Evolutionary conservation across 2,797 vertebrate species (phyloP).

Genomic region (Rhinella marina): DNA sequence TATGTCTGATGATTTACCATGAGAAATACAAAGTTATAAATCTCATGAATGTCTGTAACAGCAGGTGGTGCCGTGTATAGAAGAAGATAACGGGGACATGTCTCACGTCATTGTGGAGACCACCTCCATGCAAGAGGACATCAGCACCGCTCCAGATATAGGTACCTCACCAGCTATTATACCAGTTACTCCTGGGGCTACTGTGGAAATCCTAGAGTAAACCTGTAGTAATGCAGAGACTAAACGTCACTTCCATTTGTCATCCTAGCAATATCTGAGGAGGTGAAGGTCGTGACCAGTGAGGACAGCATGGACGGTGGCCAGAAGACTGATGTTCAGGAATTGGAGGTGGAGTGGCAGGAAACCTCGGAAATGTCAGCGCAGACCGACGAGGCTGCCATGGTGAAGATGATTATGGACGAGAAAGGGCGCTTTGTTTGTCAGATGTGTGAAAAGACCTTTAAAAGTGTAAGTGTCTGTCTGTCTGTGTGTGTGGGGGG

Average conservation of each 20-base stretch:
- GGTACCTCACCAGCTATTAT: conserved; percentile 67
- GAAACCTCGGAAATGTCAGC: conserved; percentile 61
- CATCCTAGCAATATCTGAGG: conserved; percentile 19
- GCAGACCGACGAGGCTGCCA: conserved; percentile 73
- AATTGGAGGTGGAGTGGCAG: conserved; percentile 66
- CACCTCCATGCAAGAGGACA: conserved; percentile 71
- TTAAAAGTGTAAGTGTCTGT: conserved; percentile 92
- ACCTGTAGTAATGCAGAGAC: background rate
- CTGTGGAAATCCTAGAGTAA: background rate
- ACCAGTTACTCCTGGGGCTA: too few species aligned
- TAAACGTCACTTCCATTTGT: background rate
- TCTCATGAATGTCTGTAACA: conserved; percentile 30
- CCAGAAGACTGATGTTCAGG: conserved; percentile 64
- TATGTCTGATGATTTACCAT: background rate
- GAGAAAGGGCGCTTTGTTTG: conserved; percentile 89
- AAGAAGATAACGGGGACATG: conserved; percentile 74
- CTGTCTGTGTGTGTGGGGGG: too few species aligned
- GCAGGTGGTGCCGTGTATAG: conserved; percentile 71
- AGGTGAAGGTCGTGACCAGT: conserved; percentile 67
- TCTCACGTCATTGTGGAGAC: conserved; percentile 79
- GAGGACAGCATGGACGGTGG: conserved; percentile 68
- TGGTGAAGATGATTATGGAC: conserved; percentile 81
- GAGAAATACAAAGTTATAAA: background rate
- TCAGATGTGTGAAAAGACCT: conserved; percentile 90
- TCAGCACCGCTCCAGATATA: conserved; percentile 66